Evolutionary conservation across 2,888 invertebrate genomes (phyloP).

Genomic region (Hipparchia semele): DNA sequence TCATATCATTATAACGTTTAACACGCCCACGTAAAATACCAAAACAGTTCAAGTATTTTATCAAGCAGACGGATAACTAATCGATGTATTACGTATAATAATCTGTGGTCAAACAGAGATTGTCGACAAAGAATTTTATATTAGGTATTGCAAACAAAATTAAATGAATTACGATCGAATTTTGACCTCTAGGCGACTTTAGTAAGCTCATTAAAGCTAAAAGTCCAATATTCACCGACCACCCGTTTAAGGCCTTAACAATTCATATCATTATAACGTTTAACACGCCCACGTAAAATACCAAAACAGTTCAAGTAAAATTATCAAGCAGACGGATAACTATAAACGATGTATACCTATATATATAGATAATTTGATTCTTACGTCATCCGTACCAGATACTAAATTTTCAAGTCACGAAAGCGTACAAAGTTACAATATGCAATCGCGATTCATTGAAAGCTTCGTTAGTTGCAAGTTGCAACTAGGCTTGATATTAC

Average conservation of each 20-base stretch:
- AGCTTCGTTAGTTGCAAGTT: conserved; percentile 6
- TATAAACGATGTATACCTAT: conserved; percentile 27
- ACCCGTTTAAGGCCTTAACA: conserved; percentile 25
- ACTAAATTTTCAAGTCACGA: conserved; percentile 38
- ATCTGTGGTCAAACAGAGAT: too few relatives aligned
- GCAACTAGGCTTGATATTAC: not conserved
- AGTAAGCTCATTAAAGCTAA: conserved; percentile 3
- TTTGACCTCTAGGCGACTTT: too few relatives aligned
- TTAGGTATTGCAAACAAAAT: too few relatives aligned
- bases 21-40: conserved; percentile 36
- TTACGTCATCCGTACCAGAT: conserved; percentile 35
- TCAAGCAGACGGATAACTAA: conserved; percentile 34
- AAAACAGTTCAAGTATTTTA: conserved; percentile 34
- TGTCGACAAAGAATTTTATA: too few relatives aligned
- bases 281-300: conserved; percentile 35
- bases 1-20: conserved; percentile 36
- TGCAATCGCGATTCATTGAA: conserved; percentile 34
- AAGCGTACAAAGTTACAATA: conserved; percentile 28
- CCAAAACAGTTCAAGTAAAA: conserved; percentile 33
- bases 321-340: conserved; percentile 35
- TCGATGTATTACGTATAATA: conserved; percentile 18
- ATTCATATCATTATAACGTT: conserved; percentile 37
- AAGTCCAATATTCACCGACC: conserved; percentile 22
- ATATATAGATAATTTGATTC: conserved; percentile 32
- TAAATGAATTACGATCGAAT: too few relatives aligned